Evolutionary conservation across 2,113 vertebrate genomes (phyloP), one percentile per base, ranked within the genome.

Genomic region (Odocoileus virginianus): DNA sequence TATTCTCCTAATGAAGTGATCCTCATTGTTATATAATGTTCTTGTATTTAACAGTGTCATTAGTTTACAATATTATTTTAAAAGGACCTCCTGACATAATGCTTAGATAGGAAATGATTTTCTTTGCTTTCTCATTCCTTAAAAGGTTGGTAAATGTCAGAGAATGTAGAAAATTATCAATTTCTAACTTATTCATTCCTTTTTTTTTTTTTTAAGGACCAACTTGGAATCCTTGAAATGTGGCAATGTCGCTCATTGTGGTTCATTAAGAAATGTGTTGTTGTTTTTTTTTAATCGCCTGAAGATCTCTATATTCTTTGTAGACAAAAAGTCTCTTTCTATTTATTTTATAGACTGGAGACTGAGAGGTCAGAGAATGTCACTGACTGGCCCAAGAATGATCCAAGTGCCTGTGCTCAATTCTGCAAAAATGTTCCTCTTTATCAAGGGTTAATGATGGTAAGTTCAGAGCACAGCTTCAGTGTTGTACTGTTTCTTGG

Each of bases 151-250:
- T 25, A 96, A 92, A 97, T 82, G 30, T 67, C 86, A 94, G 25
- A 33, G 40, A 95, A 89, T 40, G 14, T 93, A 95, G 89, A 91
- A 95, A 98, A 96, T 14, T n/a, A 23, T 89, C 36, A 60, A 91
- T 33, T 89, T 23, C 50, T 88, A 50, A 61, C 23, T 92, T 71
- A 87, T 55, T 87, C 8, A 14, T 89, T 89, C 19, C 43, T 23
- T 94, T 6, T 93, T 93, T 36, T 36, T 36, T 36, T 82, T 92
- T 79, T 58, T 40, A 23, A 92, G 87, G 64, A n/a, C 25, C 19
- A 90, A 50, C 45, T 30, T n/a, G 55, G 71, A 92, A 88, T 95
- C 19, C 33, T 92, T 95, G 74, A 92, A 95, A 79, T 91, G n/a
- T 67, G n/a, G 33, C 43, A 28, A 2, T 64, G 28, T 93, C 13